phyloP scores from a whole-genome alignment of 2,888 invertebrate species.

The Chloroclysta siterata region DNA sequence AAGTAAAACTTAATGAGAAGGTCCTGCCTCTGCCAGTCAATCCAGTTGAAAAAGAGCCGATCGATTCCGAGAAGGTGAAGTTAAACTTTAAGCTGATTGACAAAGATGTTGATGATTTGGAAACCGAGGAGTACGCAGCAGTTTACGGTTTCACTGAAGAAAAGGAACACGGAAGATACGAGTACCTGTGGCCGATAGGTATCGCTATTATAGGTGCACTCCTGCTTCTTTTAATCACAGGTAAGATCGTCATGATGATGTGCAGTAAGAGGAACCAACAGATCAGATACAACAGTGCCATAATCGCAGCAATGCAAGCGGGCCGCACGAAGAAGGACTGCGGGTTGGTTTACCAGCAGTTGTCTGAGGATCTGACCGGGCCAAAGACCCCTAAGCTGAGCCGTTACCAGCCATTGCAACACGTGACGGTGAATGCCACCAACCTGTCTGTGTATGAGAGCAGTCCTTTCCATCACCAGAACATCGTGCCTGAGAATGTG shows the following conservation, averaged over 20 bases:
- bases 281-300: slow-evolving; percentile 80
- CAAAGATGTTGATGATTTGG: slow-evolving; percentile 61
- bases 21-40: slow-evolving; percentile 12
- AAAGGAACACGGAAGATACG: slow-evolving; percentile 75
- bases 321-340: slow-evolving; percentile 87
- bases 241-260: slow-evolving; percentile 77
- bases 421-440: slow-evolving; percentile 73
- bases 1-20: slow-evolving; percentile 49
- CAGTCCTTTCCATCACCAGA: slow-evolving; percentile 87
- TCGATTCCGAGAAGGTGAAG: slow-evolving; percentile 52
- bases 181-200: slow-evolving; percentile 84
- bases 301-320: slow-evolving; percentile 82
- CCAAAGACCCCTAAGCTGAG: slow-evolving; percentile 88
- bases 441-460: slow-evolving; percentile 85
- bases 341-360: slow-evolving; percentile 90
- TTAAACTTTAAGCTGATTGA: slow-evolving; percentile 71
- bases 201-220: slow-evolving; percentile 85
- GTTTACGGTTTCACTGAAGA: slow-evolving; percentile 60
- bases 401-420: slow-evolving; percentile 86
- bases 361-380: slow-evolving; percentile 90
- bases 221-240: slow-evolving; percentile 81
- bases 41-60: slow-evolving; percentile 6
- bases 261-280: slow-evolving; percentile 69
- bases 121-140: slow-evolving; percentile 62
- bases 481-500: slow-evolving; percentile 86